These are phyloP conservation scores for Pherbina coryleti DNA, from an alignment of 2,888 invertebrate species.

Conservation along the genomic window DNA sequence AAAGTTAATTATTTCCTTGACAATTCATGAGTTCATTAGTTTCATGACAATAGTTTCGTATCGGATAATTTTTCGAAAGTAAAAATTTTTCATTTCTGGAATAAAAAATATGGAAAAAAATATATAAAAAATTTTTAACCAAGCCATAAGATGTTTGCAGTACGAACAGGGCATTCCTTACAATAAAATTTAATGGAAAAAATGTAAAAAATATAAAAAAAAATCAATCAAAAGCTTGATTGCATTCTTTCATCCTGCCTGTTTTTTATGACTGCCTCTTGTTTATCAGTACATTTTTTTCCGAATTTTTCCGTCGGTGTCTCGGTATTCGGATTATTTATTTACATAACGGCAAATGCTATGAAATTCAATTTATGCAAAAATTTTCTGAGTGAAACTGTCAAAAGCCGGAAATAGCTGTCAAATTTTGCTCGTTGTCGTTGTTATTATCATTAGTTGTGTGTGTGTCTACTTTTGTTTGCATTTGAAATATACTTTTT, in stretches of 20 bases:
- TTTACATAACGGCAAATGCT: neutral
- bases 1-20: too few species aligned
- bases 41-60: too few species aligned
- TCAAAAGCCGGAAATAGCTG: constrained; percentile 2
- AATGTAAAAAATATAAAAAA: neutral
- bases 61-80: too few species aligned
- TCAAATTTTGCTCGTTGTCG: neutral
- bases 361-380: constrained; percentile 16
- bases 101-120: too few species aligned
- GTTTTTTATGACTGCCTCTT: neutral
- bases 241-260: neutral
- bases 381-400: neutral
- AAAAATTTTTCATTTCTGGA: too few species aligned
- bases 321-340: neutral
- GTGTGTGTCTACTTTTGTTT: neutral
- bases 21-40: too few species aligned
- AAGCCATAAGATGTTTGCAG: too few species aligned
- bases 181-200: too few species aligned
- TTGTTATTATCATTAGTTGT: neutral
- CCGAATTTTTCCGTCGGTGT: neutral
- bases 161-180: too few species aligned
- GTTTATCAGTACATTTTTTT: too few species aligned
- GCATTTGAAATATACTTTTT: neutral
- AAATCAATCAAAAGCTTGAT: neutral
- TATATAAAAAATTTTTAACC: too few species aligned